Evolutionary conservation across 2,113 vertebrate genomes (phyloP).

Genomic region (Pseudonaja textilis): DNA sequence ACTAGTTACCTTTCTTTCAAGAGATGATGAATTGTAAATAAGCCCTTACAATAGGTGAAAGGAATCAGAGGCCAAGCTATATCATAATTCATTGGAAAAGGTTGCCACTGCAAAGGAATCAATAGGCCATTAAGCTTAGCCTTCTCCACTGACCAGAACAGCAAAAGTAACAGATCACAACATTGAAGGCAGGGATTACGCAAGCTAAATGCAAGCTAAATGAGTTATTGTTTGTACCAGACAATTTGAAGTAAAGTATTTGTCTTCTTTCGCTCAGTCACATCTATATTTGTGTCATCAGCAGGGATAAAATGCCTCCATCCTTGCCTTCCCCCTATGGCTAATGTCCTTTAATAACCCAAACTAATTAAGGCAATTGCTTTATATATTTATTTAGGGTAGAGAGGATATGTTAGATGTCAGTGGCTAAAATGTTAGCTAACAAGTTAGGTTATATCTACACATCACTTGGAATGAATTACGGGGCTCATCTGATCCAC

Average conservation of each 20-base stretch:
- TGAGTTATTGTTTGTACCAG: neutral
- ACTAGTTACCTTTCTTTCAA: neutral
- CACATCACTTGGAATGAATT: neutral
- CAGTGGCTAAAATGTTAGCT: neutral
- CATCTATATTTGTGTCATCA: slow-evolving; percentile 8
- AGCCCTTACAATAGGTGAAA: slow-evolving; percentile 1
- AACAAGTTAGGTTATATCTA: neutral
- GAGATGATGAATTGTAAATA: slow-evolving; percentile 1
- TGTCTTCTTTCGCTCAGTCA: neutral
- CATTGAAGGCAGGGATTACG: neutral
- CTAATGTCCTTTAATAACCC: slow-evolving; percentile 16
- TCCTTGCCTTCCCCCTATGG: neutral
- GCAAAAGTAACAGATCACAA: slow-evolving; percentile 37
- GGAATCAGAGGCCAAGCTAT: neutral
- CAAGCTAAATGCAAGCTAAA: neutral
- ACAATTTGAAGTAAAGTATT: slow-evolving; percentile 3
- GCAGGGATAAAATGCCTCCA: neutral
- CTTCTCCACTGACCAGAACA: slow-evolving; percentile 37
- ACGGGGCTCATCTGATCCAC: neutral
- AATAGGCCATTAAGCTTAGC: neutral
- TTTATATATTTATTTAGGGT: slow-evolving; percentile 3
- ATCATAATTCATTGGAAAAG: slow-evolving; percentile 9
- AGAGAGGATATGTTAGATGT: neutral
- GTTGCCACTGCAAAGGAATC: neutral
- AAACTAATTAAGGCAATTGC: neutral